Base-by-base conservation (phyloP, 2,113 vertebrate species). In the Manacus vitellinus region DNA sequence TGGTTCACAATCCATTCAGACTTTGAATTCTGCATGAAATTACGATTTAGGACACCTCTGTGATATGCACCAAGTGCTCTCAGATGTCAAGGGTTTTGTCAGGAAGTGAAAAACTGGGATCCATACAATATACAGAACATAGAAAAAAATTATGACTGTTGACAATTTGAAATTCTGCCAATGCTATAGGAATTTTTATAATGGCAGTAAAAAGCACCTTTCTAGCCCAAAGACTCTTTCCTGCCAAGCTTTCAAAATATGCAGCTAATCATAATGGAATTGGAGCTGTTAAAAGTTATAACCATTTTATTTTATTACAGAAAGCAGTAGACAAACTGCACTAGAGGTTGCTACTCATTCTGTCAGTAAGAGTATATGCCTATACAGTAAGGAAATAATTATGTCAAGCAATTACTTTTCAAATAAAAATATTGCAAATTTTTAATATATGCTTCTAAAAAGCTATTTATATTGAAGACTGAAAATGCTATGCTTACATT, bases 111-210 rank as follows among this genome's bases (percentile, higher is more conserved):
- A 82, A 81, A 16, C 35, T 24, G 35, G 51, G 44, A 82, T 82
- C 66, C 54, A 54, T 70, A 90, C 93, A 91, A 93, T 44, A 80
- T 39, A 92, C 11, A 76, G 43, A 68, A 76, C 5, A 14, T 37
- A 44, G 35, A 65, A 56, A 85, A 84, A 95, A 94, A 85, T 23
- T 65, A 83, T 16, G 16, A 74, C 76, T 88, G 43, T 55, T 76
- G 88, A 89, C 85, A 89, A 75, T 83, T 66, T 85, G 63, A 66
- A 93, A 90, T 89, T 80, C 88, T 89, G 74, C 74, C 88, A 85
- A 28, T 35, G 52, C 33, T 63, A 73, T 28, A 85, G 78, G 85
- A 82, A 67, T 71, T 82, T 94, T 93, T 92, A 92, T 47, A 88
- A 94, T 46, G 55, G 47, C 58, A 94, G 27, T 91, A 91, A 89